These are phyloP conservation scores for Sminthurinus aureus DNA, from an alignment of 2,888 invertebrate species.

Conservation along the genomic window DNA sequence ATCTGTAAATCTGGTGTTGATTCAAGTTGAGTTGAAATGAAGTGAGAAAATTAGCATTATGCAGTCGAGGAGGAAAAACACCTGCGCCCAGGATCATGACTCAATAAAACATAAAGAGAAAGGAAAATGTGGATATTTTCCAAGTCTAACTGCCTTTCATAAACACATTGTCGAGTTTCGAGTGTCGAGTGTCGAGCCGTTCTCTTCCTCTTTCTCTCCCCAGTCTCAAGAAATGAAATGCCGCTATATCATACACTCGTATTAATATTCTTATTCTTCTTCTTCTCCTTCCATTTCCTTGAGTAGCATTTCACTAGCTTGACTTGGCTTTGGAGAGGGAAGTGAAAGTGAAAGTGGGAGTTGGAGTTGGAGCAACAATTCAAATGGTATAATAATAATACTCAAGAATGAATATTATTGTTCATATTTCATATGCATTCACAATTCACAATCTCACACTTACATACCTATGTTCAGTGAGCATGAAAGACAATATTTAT, in stretches of 20 bases:
- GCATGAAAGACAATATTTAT: no score
- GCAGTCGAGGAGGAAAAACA: conserved; percentile 40
- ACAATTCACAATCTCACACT: no score
- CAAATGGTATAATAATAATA: neutral
- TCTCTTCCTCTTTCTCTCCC: conserved; percentile 3
- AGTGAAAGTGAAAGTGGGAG: neutral
- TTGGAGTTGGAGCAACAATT: neutral
- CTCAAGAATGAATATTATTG: neutral
- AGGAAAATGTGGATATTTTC: conserved; percentile 32
- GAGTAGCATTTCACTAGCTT: neutral
- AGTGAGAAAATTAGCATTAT: conserved; percentile 48
- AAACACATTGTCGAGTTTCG: conserved; percentile 12
- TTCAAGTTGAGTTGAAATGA: conserved; percentile 45
- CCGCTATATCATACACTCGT: neutral
- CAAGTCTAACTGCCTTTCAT: conserved; percentile 28
- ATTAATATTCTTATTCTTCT: conserved; percentile 8
- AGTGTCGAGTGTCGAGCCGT: neutral
- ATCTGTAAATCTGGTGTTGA: conserved; percentile 41
- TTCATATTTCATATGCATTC: neutral
- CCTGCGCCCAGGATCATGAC: conserved; percentile 46
- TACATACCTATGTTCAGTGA: no score
- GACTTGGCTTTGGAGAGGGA: neutral
- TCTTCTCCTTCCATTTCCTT: conserved; percentile 5
- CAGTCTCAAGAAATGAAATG: neutral
- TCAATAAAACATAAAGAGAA: conserved; percentile 30